Evolutionary conservation across 2,797 vertebrate genomes (phyloP).

Genomic region (Myoxocephalus aenaeus): DNA sequence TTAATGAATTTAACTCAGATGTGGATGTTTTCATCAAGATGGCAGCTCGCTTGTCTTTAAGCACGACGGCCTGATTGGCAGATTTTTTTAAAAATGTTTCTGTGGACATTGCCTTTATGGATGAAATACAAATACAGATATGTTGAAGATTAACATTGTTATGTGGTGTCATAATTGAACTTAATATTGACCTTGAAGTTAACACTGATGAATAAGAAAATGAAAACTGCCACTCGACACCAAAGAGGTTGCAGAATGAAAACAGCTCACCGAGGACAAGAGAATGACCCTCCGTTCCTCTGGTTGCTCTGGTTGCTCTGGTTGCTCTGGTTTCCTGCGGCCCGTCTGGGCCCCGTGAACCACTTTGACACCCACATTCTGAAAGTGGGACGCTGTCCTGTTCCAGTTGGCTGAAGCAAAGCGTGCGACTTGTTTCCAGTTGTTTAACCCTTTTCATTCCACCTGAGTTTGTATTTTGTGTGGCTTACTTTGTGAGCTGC

Average conservation of each 20-base stretch:
- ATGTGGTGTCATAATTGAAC: background rate
- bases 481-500: background rate
- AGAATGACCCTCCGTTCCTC: background rate
- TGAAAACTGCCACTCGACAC: background rate
- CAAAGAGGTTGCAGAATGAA: background rate
- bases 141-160: background rate
- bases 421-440: background rate
- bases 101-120: background rate
- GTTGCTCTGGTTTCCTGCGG: background rate
- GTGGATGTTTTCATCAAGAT: too few relatives aligned
- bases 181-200: background rate
- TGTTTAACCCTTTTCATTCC: background rate
- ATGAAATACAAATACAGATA: background rate
- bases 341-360: background rate
- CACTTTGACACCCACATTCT: background rate
- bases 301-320: background rate
- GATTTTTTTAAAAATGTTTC: background rate
- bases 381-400: background rate
- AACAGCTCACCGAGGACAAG: background rate
- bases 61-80: background rate
- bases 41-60: too few relatives aligned
- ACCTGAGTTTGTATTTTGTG: background rate
- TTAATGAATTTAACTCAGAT: too few relatives aligned
- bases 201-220: background rate
- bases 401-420: conserved; percentile 2